Base-by-base conservation (phyloP, 2,888 invertebrate species). In the Eudasyphora cyanicolor region DNA sequence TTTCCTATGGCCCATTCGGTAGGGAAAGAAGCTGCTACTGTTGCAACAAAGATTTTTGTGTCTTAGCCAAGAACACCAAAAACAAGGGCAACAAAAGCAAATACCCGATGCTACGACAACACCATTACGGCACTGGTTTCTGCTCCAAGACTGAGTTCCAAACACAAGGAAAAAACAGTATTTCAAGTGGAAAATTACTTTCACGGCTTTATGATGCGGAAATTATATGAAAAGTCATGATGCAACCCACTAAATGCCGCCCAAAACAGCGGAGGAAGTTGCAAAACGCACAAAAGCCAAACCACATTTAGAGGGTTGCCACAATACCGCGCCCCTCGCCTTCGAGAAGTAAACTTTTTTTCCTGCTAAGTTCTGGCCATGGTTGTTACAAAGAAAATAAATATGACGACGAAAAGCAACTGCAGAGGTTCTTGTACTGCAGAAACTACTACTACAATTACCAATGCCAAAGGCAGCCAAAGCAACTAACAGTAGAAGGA, bases 161-260 rank as follows among this genome's bases (percentile, higher is more conserved):
- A 27, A 10, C 42, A 81, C 54, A 76, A n/a, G n/a, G n/a, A 71
- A 85, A 82, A 73, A 83, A 38, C 74, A 74, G 78, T 77, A 83
- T 88, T 89, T 91, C 90, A 88, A 91, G 91, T 90, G 90, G 90
- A 90, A 90, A 90, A 91, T 90, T 91, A 90, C 91, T 90, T 90
- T 90, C 89, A 88, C 89, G 90, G 91, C 89, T 90, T 91, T 90
- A 91, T 90, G 90, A 90, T 89, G 90, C 90, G 91, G 90, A 90
- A 90, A 90, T 90, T 90, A 90, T 90, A 90, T 89, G 91, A 89
- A 90, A 90, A 90, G 87, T 90, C 90, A 90, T 89, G 91, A 88
- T 85, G 76, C 60, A 84, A 78, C 84, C 81, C 74, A 27, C 54
- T 24, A 54, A 24, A n/a, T n/a, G 38, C 1, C 21, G 35, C 27